These are phyloP conservation scores for Micromys minutus DNA, from an alignment of 2,113 vertebrate genomes.

Conservation along the genomic window DNA sequence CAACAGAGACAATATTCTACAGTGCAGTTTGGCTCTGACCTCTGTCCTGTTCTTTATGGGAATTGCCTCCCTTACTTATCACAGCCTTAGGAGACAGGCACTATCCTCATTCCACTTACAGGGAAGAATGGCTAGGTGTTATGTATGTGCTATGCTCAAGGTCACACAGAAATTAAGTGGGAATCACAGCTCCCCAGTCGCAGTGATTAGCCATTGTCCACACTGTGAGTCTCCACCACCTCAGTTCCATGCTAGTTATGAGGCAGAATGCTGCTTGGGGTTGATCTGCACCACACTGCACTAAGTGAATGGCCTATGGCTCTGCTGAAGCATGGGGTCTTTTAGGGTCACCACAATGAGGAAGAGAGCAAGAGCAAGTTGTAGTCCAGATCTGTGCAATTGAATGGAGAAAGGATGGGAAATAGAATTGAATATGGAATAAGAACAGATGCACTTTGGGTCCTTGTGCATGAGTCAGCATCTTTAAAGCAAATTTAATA, in stretches of 20 bases:
- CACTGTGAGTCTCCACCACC: background rate
- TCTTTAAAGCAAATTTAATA: conserved; percentile 77
- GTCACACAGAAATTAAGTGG: conserved; percentile 18
- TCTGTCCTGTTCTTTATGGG: background rate
- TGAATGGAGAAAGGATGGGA: conserved; percentile 47
- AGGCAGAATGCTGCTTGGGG: background rate
- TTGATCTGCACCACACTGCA: conserved; percentile 27
- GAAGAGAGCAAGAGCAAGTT: background rate
- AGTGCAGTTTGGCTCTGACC: background rate
- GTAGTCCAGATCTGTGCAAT: conserved; percentile 12
- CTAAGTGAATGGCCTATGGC: background rate
- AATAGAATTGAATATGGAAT: conserved; percentile 49
- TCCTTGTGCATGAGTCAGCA: conserved; percentile 74
- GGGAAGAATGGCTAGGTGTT: background rate
- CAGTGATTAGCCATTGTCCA: background rate
- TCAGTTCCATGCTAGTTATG: conserved; percentile 19
- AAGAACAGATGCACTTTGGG: conserved; percentile 57
- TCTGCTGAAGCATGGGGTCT: conserved; percentile 48
- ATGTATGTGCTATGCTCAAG: background rate
- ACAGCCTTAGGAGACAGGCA: background rate
- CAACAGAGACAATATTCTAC: background rate
- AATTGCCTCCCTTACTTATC: background rate
- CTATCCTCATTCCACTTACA: background rate
- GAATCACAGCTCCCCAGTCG: background rate
- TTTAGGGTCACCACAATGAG: background rate